phyloP scores from a whole-genome alignment of 2,888 invertebrate species.

The Drosophila colorata region DNA sequence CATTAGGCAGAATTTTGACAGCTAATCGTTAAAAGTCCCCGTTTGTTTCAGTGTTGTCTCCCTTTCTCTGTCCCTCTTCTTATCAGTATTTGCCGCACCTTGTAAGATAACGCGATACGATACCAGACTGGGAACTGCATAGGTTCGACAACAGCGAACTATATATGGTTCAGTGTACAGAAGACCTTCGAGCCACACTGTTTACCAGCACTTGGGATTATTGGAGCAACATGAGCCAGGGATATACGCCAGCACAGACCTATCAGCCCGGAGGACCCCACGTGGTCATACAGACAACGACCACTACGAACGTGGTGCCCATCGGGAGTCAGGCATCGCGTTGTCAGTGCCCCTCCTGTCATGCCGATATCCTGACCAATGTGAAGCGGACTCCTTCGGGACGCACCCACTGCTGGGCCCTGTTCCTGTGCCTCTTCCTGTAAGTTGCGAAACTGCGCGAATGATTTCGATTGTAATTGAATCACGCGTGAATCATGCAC shows the following conservation, averaged over 20 bases:
- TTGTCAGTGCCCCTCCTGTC: constrained; percentile 67
- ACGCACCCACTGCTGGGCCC: constrained; percentile 62
- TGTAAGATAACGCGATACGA: constrained; percentile 32
- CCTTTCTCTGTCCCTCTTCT: neutral
- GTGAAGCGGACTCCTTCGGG: constrained; percentile 54
- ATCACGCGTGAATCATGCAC: constrained; percentile 30
- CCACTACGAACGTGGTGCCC: constrained; percentile 45
- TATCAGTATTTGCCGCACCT: constrained; percentile 33
- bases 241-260: constrained; percentile 58
- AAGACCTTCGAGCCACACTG: constrained; percentile 5
- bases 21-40: constrained; percentile 7
- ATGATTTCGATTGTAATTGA: neutral
- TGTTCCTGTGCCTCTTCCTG: constrained; percentile 68
- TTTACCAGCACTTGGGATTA: neutral
- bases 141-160: neutral
- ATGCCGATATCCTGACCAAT: constrained; percentile 56
- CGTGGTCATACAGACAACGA: constrained; percentile 55
- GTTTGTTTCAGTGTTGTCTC: constrained; percentile 11
- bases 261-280: constrained; percentile 48
- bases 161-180: constrained; percentile 34
- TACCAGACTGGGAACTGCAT: constrained; percentile 10
- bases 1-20: constrained; percentile 1
- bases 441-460: constrained; percentile 32
- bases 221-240: constrained; percentile 33
- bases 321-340: constrained; percentile 56